Evolutionary conservation across 2,888 invertebrate genomes (phyloP), one percentile per base, ranked within the genome.

Genomic region (Athripsodes cinereus): DNA sequence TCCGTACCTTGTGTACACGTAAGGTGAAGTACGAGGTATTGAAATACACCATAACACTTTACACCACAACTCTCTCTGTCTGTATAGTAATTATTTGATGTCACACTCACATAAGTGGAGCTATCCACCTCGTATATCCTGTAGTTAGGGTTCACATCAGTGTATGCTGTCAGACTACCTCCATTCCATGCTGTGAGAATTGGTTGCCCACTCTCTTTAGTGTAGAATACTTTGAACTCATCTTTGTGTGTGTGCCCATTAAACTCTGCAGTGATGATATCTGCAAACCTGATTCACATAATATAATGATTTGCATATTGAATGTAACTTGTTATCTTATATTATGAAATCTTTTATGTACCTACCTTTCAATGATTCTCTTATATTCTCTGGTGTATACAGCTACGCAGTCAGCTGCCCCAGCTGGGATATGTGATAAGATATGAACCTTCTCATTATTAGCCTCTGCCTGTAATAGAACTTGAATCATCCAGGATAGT

Each of bases 161-260:
- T 71, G 66, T 83, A 92, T 0, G 88, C 75, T 0, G 93, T 92
- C 11, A 90, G 74, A 66, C 90, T 88, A 13, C 93, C 94, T 0
- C 87, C 89, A 56, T 92, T 88, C 81, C 89, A 93, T 2, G 87
- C 86, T 1, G 92, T 78, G 61, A 81, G 85, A 3, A 83, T 79
- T 0, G 92, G 81, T 50, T 79, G 69, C 0, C 72, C 70, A 6
- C 78, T 75, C 47, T 81, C 69, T 16, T 72, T 67, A 62, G 79
- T 80, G 68, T 88, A 91, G 69, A 85, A 87, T 53, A 92, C 71
- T 66, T 82, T 82, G 66, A 88, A 82, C 68, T 87, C 86, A 66
- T 92, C 92, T 1, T 78, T 79, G 68, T 92, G 92, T 0, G 86
- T 85, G 69, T 92, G 92, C 0, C 92, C 93, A 67, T 87, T 90